Base-by-base conservation (phyloP, 2,888 invertebrate genomes). In the Callinectes sapidus region DNA sequence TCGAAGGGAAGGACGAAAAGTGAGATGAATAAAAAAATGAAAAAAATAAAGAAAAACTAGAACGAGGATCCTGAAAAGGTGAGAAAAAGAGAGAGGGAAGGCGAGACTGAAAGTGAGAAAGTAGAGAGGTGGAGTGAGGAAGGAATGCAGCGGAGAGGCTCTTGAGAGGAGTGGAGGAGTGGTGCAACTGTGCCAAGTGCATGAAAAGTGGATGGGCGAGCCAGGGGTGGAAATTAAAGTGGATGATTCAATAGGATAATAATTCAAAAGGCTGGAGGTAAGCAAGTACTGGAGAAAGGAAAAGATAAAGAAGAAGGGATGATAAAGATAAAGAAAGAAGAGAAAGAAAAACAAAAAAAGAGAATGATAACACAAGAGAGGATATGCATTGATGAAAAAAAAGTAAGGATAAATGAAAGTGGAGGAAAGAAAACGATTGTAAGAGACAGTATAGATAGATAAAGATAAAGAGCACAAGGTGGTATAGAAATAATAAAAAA, bases 251-350 rank as follows among this genome's bases (percentile, higher is more conserved):
- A 87, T 87, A n/a, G 2, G 48, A 39, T 48, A 87, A 87, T 42
- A 87, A 35, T 85, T 18, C 18, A 14, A 48, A 42, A 39, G 16
- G 39, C n/a, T n/a, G 48, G n/a, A 87, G 48, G 39, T 23, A 87
- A 87, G 48, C n/a, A 48, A n/a, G 48, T 87, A 87, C 23, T 87
- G 48, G 87, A 87, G 39, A 28, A 85, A 85, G 85, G 32, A 85
- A 2, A 85, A 85, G 39, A 85, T 85, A 85, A 85, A 28, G 32
- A 3, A 85, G n/a, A 35, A 61, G 55, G 66, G 23, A n/a, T 28
- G 71, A 71, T 28, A 1, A 28, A 1, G 28, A 28, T 13, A 71
- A 71, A 28, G 28, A n/a, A 71, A 71, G n/a, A 28, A n/a, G 10
- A 71, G n/a, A n/a, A 10, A 71, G n/a, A 10, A 28, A 28, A 10